Evolutionary conservation across 2,113 vertebrate species (phyloP).

Genomic region (Pagrus major): DNA sequence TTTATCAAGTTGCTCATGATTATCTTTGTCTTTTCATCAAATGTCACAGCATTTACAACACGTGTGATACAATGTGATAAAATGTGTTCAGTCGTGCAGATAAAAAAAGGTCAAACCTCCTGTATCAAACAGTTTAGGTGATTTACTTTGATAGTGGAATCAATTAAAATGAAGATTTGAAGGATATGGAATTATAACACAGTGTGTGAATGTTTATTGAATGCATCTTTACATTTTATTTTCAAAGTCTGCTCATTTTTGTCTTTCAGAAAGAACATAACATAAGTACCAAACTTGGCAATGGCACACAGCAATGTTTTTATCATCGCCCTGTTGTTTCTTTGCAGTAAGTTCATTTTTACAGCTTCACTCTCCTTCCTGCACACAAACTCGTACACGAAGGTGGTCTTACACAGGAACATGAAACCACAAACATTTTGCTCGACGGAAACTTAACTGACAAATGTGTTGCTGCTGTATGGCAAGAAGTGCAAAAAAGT

Average conservation of each 20-base stretch:
- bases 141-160: not conserved
- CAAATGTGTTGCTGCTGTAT: slow-evolving; percentile 9
- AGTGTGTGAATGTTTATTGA: not conserved
- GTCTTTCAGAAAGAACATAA: slow-evolving; percentile 42
- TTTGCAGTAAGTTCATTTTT: slow-evolving; percentile 68
- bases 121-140: not conserved
- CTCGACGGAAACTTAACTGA: slow-evolving; percentile 38
- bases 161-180: not conserved
- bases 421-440: slow-evolving; percentile 58
- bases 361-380: not conserved
- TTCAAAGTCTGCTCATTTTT: not conserved
- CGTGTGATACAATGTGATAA: not conserved
- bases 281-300: not conserved
- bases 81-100: not conserved
- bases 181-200: not conserved
- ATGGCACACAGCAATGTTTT: slow-evolving; percentile 53
- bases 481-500: not conserved
- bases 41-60: not conserved
- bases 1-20: not conserved
- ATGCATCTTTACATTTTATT: not conserved
- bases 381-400: not conserved
- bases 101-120: not conserved
- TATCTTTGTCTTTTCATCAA: slow-evolving; percentile 3
- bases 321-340: not conserved
- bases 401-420: slow-evolving; percentile 73